Conservation (phyloP, 2,113 vertebrate species). For the Pungitius pungitius region DNA sequence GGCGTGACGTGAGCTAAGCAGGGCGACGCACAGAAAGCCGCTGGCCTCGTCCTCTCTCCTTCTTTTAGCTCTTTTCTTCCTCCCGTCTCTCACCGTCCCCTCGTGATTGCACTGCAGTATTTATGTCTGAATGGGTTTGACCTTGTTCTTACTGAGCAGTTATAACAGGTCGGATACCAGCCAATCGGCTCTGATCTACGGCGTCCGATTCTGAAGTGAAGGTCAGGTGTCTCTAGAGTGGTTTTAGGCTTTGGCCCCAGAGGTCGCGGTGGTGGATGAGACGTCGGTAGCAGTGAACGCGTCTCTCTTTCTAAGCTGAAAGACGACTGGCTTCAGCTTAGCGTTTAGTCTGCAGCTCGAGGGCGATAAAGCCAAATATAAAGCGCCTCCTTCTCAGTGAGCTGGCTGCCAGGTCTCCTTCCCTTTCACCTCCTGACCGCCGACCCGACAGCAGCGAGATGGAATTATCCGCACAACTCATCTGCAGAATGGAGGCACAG, state of each 20-base stretch:
- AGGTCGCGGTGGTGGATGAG: background rate
- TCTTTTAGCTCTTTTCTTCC: slow-evolving; percentile 10
- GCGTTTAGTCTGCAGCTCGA: too few species aligned
- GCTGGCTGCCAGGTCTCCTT: slow-evolving; percentile 15
- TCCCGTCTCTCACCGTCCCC: background rate
- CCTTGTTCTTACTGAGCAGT: background rate
- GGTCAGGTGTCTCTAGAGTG: background rate
- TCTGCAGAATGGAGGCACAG: slow-evolving; percentile 36
- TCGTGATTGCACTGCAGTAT: background rate
- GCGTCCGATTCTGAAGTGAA: background rate
- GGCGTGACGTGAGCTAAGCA: slow-evolving; percentile 26
- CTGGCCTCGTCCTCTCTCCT: background rate
- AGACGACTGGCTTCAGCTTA: too few species aligned
- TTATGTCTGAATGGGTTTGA: background rate
- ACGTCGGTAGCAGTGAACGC: too few species aligned
- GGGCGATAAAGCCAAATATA: too few species aligned
- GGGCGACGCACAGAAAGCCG: background rate
- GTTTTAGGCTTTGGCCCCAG: too few species aligned
- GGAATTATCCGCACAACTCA: slow-evolving; percentile 48
- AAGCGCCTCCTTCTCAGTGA: too few species aligned
- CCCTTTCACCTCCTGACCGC: slow-evolving; percentile 24
- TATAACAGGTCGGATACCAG: background rate
- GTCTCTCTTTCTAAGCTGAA: too few species aligned
- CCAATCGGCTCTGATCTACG: background rate
- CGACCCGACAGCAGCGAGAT: slow-evolving; percentile 16